Evolutionary conservation across 2,888 invertebrate genomes (phyloP).

Genomic region (Pseudolycoriella hygida): DNA sequence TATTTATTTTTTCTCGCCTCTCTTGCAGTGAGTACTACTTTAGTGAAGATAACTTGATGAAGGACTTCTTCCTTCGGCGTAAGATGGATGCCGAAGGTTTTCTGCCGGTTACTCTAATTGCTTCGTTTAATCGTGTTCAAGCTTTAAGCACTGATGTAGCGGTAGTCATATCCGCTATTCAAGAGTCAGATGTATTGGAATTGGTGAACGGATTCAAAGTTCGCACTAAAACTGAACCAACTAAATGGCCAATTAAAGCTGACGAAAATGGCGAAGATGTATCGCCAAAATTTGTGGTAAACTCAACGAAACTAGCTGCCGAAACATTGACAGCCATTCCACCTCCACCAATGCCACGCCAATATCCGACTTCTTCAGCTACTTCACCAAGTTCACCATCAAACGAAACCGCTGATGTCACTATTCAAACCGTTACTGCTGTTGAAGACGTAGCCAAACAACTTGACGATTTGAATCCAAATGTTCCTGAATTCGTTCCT

Average conservation of each 20-base stretch:
- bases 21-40: conserved; percentile 88
- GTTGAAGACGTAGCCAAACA: background rate
- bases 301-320: conserved; percentile 30
- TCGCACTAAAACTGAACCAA: conserved; percentile 65
- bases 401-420: background rate
- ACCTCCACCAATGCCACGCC: conserved; percentile 52
- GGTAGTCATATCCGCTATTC: conserved; percentile 69
- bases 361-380: conserved; percentile 17
- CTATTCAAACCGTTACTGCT: conserved; percentile 3
- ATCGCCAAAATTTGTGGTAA: background rate
- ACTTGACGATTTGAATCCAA: conserved; percentile 54
- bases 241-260: conserved; percentile 66
- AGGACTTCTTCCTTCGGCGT: conserved; percentile 89
- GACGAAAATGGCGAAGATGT: background rate
- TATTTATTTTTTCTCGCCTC: too few species aligned
- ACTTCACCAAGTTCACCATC: conserved; percentile 9
- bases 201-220: conserved; percentile 60
- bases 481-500: conserved; percentile 76
- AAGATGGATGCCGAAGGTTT: conserved; percentile 94
- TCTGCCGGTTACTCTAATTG: conserved; percentile 81
- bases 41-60: conserved; percentile 84
- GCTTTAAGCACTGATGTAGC: conserved; percentile 70
- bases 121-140: conserved; percentile 88
- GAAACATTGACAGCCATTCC: conserved; percentile 47
- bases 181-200: conserved; percentile 73